Evolutionary conservation across 2,888 invertebrate species (phyloP).

Genomic region (Gisinianus flammeolus): DNA sequence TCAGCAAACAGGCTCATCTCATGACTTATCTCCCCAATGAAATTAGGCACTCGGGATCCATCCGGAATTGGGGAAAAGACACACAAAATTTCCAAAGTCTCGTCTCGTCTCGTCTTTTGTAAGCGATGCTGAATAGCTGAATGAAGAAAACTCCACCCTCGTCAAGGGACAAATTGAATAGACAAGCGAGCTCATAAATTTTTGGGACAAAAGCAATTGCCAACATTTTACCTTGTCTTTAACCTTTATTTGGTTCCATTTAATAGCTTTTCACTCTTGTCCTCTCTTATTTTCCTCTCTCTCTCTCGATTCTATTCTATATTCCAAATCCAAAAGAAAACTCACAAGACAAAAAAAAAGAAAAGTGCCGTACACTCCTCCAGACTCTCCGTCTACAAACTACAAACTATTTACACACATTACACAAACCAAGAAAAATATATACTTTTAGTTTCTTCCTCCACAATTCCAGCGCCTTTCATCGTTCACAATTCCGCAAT

Average conservation of each 20-base stretch:
- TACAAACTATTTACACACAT: too few species aligned
- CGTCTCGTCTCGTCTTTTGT: too few species aligned
- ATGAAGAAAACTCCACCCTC: constrained; percentile 10
- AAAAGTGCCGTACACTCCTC: too few species aligned
- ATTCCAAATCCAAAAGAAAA: too few species aligned
- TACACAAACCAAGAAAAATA: background rate
- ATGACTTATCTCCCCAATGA: too few species aligned
- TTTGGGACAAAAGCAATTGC: background rate
- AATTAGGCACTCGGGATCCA: too few species aligned
- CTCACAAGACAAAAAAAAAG: too few species aligned
- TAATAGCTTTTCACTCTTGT: background rate
- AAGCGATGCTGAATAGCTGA: background rate
- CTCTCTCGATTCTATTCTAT: background rate
- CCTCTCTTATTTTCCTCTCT: background rate
- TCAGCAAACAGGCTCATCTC: too few species aligned
- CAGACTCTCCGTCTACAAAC: too few species aligned
- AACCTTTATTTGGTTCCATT: background rate
- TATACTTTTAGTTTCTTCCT: background rate
- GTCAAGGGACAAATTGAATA: constrained; percentile 3
- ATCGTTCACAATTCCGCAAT: background rate
- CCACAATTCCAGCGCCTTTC: too few species aligned
- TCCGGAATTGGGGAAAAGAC: too few species aligned
- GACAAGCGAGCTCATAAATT: constrained; percentile 8
- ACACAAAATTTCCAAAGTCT: too few species aligned
- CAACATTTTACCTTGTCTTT: constrained; percentile 9